Percentiles rank a stretch among this genome's conserved stretches.
These are phyloP conservation scores for Pomatorhinus ruficollis DNA, from an alignment of 2,113 vertebrate species.

Conservation along the genomic window DNA sequence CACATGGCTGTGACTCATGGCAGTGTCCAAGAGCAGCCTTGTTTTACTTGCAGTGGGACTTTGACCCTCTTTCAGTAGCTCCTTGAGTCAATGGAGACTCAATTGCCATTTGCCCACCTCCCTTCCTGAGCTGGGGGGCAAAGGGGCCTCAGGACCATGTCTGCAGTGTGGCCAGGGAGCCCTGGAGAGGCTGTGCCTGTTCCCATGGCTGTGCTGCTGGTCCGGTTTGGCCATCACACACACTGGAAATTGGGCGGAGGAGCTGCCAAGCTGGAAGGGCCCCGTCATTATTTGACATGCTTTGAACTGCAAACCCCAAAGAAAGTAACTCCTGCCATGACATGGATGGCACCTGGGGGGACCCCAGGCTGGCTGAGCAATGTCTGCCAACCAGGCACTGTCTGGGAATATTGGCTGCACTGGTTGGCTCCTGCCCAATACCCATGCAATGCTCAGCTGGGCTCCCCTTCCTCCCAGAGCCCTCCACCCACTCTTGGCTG, in stretches of 20 bases:
- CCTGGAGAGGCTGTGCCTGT: background rate
- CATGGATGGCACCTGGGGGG: background rate
- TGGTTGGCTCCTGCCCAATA: background rate
- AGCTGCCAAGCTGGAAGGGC: background rate
- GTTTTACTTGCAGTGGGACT: background rate
- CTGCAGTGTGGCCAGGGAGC: background rate
- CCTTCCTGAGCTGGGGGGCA: background rate
- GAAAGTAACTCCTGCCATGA: background rate
- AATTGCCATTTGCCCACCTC: background rate
- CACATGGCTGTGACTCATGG: rapidly evolving
- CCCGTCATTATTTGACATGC: background rate
- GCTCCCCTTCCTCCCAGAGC: background rate
- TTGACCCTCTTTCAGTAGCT: background rate
- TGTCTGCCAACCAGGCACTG: background rate
- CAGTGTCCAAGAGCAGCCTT: background rate
- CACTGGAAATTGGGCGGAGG: background rate
- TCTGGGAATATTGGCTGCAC: background rate
- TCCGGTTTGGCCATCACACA: background rate
- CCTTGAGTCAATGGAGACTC: background rate
- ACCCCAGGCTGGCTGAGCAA: background rate
- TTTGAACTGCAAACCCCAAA: conserved; percentile 54
- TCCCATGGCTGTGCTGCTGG: background rate
- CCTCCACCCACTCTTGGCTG: background rate
- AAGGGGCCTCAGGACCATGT: background rate
- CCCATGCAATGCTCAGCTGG: rapidly evolving